phyloP scores from a whole-genome alignment of 1,140 invertebrate species.

The Atopsyche davidsoni region DNA sequence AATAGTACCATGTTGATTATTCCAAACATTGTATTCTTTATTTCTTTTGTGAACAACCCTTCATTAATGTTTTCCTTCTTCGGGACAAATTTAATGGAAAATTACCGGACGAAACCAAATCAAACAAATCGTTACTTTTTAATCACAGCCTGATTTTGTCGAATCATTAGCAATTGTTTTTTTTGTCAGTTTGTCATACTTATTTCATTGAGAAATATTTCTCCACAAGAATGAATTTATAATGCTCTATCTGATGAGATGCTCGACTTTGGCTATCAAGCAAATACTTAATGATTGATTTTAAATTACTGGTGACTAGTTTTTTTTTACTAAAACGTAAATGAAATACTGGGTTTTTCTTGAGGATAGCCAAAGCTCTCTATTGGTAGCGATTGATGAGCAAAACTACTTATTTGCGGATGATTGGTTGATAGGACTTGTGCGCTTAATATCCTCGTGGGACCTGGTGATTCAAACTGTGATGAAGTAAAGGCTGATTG shows the following conservation, averaged over 20 bases:
- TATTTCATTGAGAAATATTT: too few species aligned
- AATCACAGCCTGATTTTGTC: not conserved
- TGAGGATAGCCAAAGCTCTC: conserved; percentile 25
- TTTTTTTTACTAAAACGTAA: conserved; percentile 22
- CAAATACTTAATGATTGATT: conserved; percentile 12
- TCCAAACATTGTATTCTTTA: too few species aligned
- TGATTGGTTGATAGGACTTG: not conserved
- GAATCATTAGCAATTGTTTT: not conserved
- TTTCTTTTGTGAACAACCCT: too few species aligned
- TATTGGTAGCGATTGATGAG: conserved; percentile 9
- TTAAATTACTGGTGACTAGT: conserved; percentile 18
- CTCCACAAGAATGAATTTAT: too few species aligned
- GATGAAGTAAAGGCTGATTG: too few species aligned
- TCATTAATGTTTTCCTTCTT: too few species aligned
- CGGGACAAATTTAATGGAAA: too few species aligned
- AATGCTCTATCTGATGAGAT: too few species aligned
- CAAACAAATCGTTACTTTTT: not conserved
- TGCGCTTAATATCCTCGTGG: not conserved
- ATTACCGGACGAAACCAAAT: too few species aligned
- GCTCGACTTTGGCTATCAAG: too few species aligned
- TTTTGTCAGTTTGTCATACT: not conserved
- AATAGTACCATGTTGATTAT: too few species aligned
- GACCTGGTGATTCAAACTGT: not conserved
- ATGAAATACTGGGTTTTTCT: conserved; percentile 25
- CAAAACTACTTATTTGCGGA: not conserved